Evolutionary conservation across 2,797 vertebrate genomes (phyloP), one percentile per base, ranked within the genome.

Genomic region (Sitta carolinensis): DNA sequence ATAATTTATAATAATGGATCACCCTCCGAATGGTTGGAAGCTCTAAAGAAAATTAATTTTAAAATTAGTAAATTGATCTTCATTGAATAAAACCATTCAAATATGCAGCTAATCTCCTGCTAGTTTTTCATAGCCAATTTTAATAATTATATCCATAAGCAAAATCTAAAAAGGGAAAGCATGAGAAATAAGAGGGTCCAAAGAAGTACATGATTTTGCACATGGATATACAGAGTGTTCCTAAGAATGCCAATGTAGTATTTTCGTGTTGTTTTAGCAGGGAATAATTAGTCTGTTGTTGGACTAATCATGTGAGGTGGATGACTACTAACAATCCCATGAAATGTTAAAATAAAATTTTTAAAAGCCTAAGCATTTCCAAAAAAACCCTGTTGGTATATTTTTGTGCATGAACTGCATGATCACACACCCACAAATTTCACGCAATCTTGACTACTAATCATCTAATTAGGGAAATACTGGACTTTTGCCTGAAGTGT

Each of bases 51-150:
- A 95, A 91, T 84, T 36, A 90, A 90, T 86, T 79, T 6, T 69
- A 91, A 83, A 78, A 87, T 50, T 64, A 74, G 40, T 76, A 93
- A 94, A 89, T 84, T 58, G 62, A 91, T 69, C 45, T 66, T 87
- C 38, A 63, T 32, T 93, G 90, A 90, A 84, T 5, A 68, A 84
- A 78, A 42, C 32, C 27, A 48, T 61, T 75, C 51, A 73, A 84
- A 94, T 57, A 84, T 2, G 7, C 52, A 66, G 36, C 48, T 86
- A 62, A 89, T 76, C 57, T 81, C 34, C 42, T 72, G 32, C 18
- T 67, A 76, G 18, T 20, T 57, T 73, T 75, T 48, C 87, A 32
- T 43, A 91, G 13, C 2, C 22, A 77, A 57, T 89, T 92, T 89
- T 63, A 75, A 42, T 70, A 51, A 59, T 32, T 66, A 73, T 88